These are phyloP conservation scores for Stichopus horrens DNA, from an alignment of 53 echinoderm and acorn worm species.

Conservation along the genomic window DNA sequence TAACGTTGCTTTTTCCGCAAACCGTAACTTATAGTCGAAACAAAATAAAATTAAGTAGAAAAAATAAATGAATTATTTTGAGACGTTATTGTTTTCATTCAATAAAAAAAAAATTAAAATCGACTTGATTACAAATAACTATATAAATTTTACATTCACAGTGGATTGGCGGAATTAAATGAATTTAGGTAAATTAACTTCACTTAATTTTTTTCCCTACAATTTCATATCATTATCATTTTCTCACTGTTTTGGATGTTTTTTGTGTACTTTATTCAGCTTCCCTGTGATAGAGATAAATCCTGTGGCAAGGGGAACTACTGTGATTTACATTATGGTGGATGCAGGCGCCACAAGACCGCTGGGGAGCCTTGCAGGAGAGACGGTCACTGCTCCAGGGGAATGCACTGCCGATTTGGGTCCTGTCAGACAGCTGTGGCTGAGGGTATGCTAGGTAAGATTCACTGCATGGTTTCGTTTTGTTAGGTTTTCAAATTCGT, in stretches of 20 bases:
- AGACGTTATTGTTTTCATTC: too few relatives aligned
- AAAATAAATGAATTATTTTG: too few relatives aligned
- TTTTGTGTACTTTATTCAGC: conserved; percentile 8
- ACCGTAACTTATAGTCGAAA: too few relatives aligned
- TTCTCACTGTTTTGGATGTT: too few relatives aligned
- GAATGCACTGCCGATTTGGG: conserved; percentile 86
- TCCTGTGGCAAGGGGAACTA: conserved; percentile 76
- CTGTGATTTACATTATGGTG: conserved; percentile 95
- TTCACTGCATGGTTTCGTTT: neutral
- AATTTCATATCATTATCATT: too few relatives aligned
- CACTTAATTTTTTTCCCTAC: neutral
- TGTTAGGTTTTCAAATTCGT: too few relatives aligned
- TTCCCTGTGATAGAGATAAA: conserved; percentile 75
- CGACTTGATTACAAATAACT: too few relatives aligned
- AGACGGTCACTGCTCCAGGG: conserved; percentile 91
- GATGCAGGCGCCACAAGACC: conserved; percentile 70
- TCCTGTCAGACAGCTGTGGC: conserved; percentile 66
- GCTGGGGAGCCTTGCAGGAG: conserved; percentile 71
- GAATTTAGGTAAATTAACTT: neutral
- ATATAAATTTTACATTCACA: too few relatives aligned
- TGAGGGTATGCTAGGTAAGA: conserved; percentile 53
- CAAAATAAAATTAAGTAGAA: too few relatives aligned
- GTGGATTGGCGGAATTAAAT: too few relatives aligned
- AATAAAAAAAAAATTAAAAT: too few relatives aligned
- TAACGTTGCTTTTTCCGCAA: too few relatives aligned